Conservation (phyloP, 2,888 invertebrate species). For the Rhingia campestris region DNA sequence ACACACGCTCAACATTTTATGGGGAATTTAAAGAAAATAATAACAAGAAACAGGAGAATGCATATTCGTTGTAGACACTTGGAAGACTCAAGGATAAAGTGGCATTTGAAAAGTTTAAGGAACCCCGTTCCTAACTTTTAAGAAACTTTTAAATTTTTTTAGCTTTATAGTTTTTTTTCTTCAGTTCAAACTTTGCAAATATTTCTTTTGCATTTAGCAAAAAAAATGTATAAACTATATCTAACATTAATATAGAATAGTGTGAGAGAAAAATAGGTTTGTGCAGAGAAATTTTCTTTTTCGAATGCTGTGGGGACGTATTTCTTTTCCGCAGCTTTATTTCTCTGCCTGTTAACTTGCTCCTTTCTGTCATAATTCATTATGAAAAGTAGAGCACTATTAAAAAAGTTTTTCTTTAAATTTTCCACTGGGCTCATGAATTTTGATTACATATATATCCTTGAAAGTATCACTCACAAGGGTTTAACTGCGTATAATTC, state of each 20-base stretch:
- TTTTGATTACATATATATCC: conserved; percentile 65
- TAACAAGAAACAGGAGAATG: conserved; percentile 65
- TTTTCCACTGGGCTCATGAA: conserved; percentile 65
- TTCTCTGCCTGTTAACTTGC: conserved; percentile 66
- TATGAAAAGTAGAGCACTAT: conserved; percentile 71
- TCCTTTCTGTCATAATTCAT: conserved; percentile 68
- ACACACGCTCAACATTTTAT: conserved; percentile 50
- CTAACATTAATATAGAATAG: conserved; percentile 63
- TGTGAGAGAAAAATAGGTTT: conserved; percentile 64
- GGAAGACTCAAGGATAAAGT: conserved; percentile 69
- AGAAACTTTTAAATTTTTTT: conserved; percentile 70
- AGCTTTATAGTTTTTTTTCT: conserved; percentile 63
- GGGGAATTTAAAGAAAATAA: conserved; percentile 70
- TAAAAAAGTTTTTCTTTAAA: conserved; percentile 68
- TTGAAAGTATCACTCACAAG: conserved; percentile 57
- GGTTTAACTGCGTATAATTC: conserved; percentile 46
- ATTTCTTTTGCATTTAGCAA: conserved; percentile 67
- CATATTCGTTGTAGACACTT: conserved; percentile 69
- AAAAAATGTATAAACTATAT: conserved; percentile 44
- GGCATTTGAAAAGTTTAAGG: conserved; percentile 71
- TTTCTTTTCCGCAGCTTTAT: conserved; percentile 63
- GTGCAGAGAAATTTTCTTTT: conserved; percentile 53
- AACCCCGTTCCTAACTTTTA: conserved; percentile 64
- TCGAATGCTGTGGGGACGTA: conserved; percentile 65
- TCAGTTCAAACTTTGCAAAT: conserved; percentile 68